phyloP scores from a whole-genome alignment of 2,797 vertebrate genomes.

The Takifugu rubripes region DNA sequence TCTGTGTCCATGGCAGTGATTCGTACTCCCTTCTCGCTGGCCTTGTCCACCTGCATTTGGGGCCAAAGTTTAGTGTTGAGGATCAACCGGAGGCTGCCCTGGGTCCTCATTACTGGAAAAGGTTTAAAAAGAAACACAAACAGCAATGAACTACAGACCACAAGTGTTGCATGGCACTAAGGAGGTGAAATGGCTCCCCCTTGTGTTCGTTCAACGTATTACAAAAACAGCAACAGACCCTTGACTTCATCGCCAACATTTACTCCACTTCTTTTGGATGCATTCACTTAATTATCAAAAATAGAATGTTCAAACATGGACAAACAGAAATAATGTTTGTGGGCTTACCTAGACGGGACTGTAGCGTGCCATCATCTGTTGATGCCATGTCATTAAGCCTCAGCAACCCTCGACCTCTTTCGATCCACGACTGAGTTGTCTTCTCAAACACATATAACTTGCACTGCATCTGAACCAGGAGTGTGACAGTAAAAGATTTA shows the following conservation, averaged over 20 bases:
- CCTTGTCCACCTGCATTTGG: conserved; percentile 99
- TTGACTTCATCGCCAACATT: too few species aligned
- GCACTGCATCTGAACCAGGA: conserved; percentile 87
- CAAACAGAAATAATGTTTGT: neutral
- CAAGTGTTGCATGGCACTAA: too few species aligned
- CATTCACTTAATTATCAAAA: too few species aligned
- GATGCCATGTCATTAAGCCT: conserved; percentile 98
- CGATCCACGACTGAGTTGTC: conserved; percentile 94
- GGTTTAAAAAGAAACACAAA: conserved; percentile 8
- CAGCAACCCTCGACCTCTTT: conserved; percentile 92
- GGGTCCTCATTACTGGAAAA: conserved; percentile 94
- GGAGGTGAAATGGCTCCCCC: neutral
- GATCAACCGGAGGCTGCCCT: conserved; percentile 95
- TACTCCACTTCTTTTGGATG: too few species aligned
- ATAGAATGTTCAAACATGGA: neutral
- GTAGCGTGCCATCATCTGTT: conserved; percentile 89
- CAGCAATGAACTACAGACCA: neutral
- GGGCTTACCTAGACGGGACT: conserved; percentile 88
- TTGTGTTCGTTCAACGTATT: too few species aligned
- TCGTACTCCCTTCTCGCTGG: conserved; percentile 96
- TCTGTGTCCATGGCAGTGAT: conserved; percentile 98
- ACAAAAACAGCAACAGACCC: too few species aligned
- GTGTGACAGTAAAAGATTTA: neutral
- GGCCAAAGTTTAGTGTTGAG: conserved; percentile 99
- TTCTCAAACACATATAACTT: conserved; percentile 99